Base-by-base conservation (phyloP, 2,888 invertebrate genomes). In the Oasisia sp. region DNA sequence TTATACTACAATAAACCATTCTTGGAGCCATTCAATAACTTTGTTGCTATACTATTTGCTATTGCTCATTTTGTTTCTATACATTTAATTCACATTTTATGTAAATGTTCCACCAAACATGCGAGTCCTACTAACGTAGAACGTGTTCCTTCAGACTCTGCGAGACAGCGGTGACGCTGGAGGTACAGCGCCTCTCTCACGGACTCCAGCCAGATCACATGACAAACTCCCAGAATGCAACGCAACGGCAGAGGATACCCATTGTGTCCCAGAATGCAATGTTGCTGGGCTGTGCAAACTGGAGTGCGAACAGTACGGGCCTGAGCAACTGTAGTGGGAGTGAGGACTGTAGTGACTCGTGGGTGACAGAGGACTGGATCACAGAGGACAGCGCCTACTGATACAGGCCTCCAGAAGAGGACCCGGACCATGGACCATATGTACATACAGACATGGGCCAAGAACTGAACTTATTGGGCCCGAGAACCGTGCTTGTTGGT, bases 321-420 rank as follows among this genome's bases (percentile, higher is more conserved):
- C 74, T 74, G 74, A 74, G 74, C 74, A 74, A 74, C 74, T 74
- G 74, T 27, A 74, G 74, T 27, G 74, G 74, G 74, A 74, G 74
- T 74, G 74, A 74, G 27, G 74, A 74, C n/a, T 74, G 74, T 7
- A 74, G 74, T 3, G 74, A 74, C 27, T 74, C 74, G 5, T 74
- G 74, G 74, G 74, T 74, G 19, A 74, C 74, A 4, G 74, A 74
- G 27, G 74, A 74, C 74, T 74, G 74, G 74, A 27, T 74, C 5
- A 74, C 74, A 7, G 74, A 74, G 74, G 74, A 74, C n/a, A 74
- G 74, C 19, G 14, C 74, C 1, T 50, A 50, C 50, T 50, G 50
- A 50, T 9, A 50, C 9, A 50, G 9, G 9, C 50, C 50, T 50
- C 50, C 9, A 9, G 1, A 11, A 50, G 8, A 38, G 2, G 38